These are phyloP conservation scores for Cecidostiba fungosa DNA, from an alignment of 2,888 invertebrate species.

Conservation along the genomic window DNA sequence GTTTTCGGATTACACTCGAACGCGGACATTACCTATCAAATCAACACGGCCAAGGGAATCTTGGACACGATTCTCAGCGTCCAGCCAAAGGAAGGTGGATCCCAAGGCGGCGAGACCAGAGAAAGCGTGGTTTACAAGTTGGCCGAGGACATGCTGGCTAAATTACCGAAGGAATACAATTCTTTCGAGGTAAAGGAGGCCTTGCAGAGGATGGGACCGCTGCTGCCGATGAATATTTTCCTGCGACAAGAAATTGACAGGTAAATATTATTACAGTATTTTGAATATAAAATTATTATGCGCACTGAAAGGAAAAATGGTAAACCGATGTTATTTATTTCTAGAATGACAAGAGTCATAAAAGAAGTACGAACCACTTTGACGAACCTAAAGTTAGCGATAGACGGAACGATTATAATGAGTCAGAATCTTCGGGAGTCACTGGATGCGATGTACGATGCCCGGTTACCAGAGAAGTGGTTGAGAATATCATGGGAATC, in stretches of 20 bases:
- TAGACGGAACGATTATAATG: constrained; percentile 99
- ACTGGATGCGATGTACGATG: constrained; percentile 98
- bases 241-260: constrained; percentile 86
- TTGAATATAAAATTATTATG: no score
- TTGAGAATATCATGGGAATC: constrained; percentile 98
- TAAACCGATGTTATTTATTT: not conserved
- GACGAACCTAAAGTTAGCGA: constrained; percentile 94
- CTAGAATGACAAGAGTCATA: constrained; percentile 93
- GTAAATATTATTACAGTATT: constrained; percentile 62
- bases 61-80: constrained; percentile 96
- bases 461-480: constrained; percentile 95
- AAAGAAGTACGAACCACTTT: constrained; percentile 89
- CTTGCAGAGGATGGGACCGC: constrained; percentile 93
- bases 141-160: constrained; percentile 95
- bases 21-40: constrained; percentile 98
- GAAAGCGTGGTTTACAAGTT: constrained; percentile 95
- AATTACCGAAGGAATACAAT: constrained; percentile 92
- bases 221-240: constrained; percentile 98
- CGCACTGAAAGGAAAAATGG: no score
- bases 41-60: constrained; percentile 96
- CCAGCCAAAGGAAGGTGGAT: constrained; percentile 97
- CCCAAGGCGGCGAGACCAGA: constrained; percentile 94
- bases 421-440: constrained; percentile 93
- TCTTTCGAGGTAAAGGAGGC: constrained; percentile 95
- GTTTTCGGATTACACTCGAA: constrained; percentile 98